These are phyloP conservation scores for Morelia viridis DNA, from an alignment of 2,797 vertebrate genomes.

Conservation along the genomic window DNA sequence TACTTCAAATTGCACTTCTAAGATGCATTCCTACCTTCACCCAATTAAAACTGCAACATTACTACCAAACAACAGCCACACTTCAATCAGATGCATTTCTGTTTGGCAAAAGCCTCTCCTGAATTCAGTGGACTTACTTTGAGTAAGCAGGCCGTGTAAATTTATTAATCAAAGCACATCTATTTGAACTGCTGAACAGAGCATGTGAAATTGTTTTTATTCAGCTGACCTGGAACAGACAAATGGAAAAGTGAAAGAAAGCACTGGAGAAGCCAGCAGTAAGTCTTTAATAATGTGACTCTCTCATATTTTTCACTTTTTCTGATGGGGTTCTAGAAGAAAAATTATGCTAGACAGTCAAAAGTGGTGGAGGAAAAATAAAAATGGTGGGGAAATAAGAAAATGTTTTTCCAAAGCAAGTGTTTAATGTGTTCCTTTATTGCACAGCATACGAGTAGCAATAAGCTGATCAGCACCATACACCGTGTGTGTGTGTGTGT, in stretches of 20 bases:
- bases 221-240: slow-evolving; percentile 17
- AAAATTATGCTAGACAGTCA: neutral
- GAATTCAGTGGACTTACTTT: neutral
- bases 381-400: neutral
- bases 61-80: neutral
- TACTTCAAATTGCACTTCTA: neutral
- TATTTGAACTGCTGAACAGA: neutral
- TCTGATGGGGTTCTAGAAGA: neutral
- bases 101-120: neutral
- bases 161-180: slow-evolving; percentile 12
- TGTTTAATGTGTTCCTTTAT: neutral
- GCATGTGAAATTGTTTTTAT: neutral
- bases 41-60: neutral
- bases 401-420: neutral
- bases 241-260: slow-evolving; percentile 29
- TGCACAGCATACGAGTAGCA: neutral
- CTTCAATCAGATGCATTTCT: neutral
- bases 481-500: neutral
- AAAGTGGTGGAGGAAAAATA: neutral
- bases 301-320: neutral
- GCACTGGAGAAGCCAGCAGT: neutral
- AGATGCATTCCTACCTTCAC: neutral
- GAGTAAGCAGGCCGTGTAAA: neutral
- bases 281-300: neutral
- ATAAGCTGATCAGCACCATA: neutral